Evolutionary conservation across 2,888 invertebrate species (phyloP), one percentile per base, ranked within the genome.

Genomic region (Fragum fragum): DNA sequence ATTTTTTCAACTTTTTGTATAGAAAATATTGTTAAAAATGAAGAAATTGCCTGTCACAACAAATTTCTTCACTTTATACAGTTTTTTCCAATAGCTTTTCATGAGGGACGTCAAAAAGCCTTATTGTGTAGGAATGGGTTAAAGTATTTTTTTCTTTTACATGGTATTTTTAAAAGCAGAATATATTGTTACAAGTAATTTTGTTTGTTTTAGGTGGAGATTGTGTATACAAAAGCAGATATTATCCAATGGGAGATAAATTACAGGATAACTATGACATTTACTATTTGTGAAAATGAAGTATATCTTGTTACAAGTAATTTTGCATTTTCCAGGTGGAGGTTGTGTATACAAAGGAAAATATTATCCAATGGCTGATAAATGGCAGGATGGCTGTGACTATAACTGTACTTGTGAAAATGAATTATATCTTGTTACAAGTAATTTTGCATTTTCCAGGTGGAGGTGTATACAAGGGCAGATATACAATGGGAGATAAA

Each of bases 401-500:
- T 88, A 83, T 68, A 88, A 83, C 66, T 90, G 89, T 69, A 87
- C 87, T 6, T 90, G 90, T 66, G 86, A 83, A 23, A 89, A 90
- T 59, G 90, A n/a, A n/a, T n/a, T n/a, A n/a, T n/a, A n/a, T n/a
- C n/a, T n/a, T n/a, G n/a, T n/a, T 14, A 39, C 39, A 9, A 39
- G 6, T 39, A 39, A 39, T 39, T 39, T 39, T 39, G 39, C n/a
- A n/a, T 39, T 39, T 66, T 72, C n/a, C 29, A 86, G 86, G 86
- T 55, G 86, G 86, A 21, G 83, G 83, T 76, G 71, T 87, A 1
- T 88, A 88, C 82, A 88, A 89, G 69, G 81, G 82, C 39, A 68
- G 73, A 59, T 76, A 81, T 47, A 61, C 79, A 18, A 74, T 78
- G 23, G 86, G 87, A 21, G 76, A 83, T 6, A 78, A 73, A 29